Percentiles rank a stretch among this genome's conserved stretches.
Conservation (phyloP, 2,888 invertebrate species). For the Nesidiocoris tenuis region DNA sequence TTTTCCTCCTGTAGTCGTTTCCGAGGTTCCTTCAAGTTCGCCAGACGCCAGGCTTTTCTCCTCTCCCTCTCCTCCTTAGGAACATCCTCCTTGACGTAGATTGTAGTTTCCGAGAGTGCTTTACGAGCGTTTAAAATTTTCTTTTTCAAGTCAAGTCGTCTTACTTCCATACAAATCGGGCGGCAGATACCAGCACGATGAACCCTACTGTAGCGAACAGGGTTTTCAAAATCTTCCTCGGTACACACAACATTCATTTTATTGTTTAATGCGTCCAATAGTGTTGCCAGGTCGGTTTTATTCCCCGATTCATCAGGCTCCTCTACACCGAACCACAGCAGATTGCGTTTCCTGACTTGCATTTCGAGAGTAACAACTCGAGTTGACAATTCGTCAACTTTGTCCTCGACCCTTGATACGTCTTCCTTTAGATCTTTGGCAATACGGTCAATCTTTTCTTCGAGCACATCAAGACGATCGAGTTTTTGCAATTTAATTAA, state of each 20-base stretch:
- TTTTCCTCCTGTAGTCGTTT: neutral
- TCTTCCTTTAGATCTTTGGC: neutral
- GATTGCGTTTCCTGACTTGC: neutral
- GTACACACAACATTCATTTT: neutral
- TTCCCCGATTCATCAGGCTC: neutral
- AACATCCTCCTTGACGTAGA: slow-evolving; percentile 21
- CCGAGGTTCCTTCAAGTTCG: neutral
- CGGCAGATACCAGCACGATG: neutral
- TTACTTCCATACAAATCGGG: slow-evolving; percentile 17
- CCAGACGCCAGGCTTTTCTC: neutral
- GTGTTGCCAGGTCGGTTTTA: neutral
- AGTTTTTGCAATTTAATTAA: neutral
- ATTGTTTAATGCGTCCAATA: neutral
- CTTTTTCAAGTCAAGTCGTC: slow-evolving; percentile 12
- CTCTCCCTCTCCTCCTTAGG: slow-evolving; percentile 29
- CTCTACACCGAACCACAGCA: neutral
- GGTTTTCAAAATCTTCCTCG: neutral
- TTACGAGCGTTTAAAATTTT: slow-evolving; percentile 10
- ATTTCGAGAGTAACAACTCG: neutral
- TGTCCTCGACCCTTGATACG: neutral
- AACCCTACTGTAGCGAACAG: neutral
- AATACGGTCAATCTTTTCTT: slow-evolving; percentile 4
- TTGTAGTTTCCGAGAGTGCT: slow-evolving; percentile 2
- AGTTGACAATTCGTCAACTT: neutral
- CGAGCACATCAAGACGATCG: neutral